A percentile compares a stretch with the other conserved stretches of the same genome.
Conservation (phyloP, 1,140 invertebrate genomes). For the Megalonaias nervosa region DNA sequence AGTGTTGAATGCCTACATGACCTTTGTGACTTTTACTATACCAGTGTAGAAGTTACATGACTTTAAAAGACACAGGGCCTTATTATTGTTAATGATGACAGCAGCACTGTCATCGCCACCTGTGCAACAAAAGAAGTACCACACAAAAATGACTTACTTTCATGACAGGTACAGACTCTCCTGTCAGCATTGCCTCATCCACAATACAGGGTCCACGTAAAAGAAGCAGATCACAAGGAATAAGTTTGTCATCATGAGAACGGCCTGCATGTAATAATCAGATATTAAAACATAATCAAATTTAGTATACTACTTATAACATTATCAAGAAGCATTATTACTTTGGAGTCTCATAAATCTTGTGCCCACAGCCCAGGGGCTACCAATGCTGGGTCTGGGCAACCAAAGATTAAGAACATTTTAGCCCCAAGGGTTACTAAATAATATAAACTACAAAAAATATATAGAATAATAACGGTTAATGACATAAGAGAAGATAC, state of each 20-base stretch:
- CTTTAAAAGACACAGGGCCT: neutral
- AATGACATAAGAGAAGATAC: too few relatives aligned
- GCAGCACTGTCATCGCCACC: neutral
- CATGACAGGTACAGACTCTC: conserved; percentile 98
- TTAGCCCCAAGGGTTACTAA: too few relatives aligned
- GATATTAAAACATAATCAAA: conserved; percentile 11
- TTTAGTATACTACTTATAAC: neutral
- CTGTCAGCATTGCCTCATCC: conserved; percentile 98
- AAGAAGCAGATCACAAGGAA: conserved; percentile 97
- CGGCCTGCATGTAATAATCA: conserved; percentile 73
- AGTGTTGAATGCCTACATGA: too few relatives aligned
- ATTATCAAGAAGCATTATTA: too few relatives aligned
- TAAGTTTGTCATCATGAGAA: conserved; percentile 89
- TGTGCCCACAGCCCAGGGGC: too few relatives aligned
- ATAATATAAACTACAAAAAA: too few relatives aligned
- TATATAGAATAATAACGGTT: too few relatives aligned
- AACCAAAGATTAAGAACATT: too few relatives aligned
- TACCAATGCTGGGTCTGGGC: too few relatives aligned
- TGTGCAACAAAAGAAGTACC: neutral
- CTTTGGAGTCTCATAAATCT: too few relatives aligned
- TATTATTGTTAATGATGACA: neutral
- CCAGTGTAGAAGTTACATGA: neutral
- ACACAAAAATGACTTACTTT: conserved; percentile 76
- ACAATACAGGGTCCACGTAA: conserved; percentile 96
- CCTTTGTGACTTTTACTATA: neutral